Conservation (phyloP, 1,140 invertebrate genomes). For the Antheraea mylitta region DNA sequence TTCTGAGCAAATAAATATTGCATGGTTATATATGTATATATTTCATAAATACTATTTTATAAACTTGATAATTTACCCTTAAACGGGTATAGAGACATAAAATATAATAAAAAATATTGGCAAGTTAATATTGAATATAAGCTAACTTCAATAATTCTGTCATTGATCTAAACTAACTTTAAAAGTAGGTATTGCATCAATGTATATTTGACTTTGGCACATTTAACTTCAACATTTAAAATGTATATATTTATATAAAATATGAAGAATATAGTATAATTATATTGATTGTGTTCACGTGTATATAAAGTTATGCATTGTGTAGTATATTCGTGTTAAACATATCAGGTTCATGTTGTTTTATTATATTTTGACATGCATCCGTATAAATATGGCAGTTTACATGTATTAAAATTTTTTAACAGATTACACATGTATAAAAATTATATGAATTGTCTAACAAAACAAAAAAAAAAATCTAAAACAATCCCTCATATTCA, state of each 20-base stretch:
- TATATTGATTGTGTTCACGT: not conserved
- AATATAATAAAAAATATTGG: not conserved
- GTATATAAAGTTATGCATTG: no score
- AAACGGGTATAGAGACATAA: not conserved
- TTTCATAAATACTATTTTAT: conserved; percentile 5
- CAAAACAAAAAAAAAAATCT: no score
- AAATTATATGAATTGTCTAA: no score
- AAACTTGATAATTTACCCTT: not conserved
- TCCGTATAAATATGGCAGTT: not conserved
- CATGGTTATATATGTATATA: not conserved
- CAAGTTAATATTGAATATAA: conserved; percentile 21
- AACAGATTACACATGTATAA: no score
- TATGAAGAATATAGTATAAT: not conserved
- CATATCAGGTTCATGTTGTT: not conserved
- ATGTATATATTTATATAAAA: conserved; percentile 15
- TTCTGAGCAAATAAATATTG: conserved; percentile 23
- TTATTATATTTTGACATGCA: not conserved
- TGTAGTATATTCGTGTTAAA: no score
- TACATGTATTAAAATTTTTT: no score
- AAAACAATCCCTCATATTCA: no score
- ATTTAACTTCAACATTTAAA: conserved; percentile 21
- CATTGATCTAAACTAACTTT: conserved; percentile 26
- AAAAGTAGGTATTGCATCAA: conserved; percentile 44
- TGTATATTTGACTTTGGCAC: conserved; percentile 59
- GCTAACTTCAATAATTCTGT: conserved; percentile 12